Conservation (phyloP, 2,797 vertebrate genomes). For the Myioborus melanocephalus region DNA sequence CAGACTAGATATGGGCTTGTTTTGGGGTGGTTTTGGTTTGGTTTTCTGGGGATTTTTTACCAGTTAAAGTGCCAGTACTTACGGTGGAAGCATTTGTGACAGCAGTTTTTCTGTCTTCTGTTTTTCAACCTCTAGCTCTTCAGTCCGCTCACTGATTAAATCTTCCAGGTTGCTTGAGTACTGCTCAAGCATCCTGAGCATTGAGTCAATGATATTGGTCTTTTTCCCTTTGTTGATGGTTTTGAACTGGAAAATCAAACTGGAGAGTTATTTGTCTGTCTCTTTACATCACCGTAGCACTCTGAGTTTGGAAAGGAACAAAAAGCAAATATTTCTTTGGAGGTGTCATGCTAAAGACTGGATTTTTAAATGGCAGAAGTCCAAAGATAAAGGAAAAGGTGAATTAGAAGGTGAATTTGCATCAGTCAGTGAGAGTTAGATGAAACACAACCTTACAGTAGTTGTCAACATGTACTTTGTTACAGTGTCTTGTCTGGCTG, state of each 20-base stretch:
- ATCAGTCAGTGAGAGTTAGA: neutral
- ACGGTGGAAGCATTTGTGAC: constrained; percentile 90
- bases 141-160: constrained; percentile 86
- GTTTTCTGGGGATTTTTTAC: neutral
- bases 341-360: neutral
- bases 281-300: neutral
- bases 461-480: neutral
- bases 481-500: neutral
- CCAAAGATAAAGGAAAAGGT: neutral
- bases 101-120: constrained; percentile 92
- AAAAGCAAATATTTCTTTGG: neutral
- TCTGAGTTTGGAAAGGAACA: neutral
- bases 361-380: neutral
- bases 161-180: constrained; percentile 93
- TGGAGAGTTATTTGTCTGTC: neutral
- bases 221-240: constrained; percentile 91
- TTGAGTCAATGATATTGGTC: constrained; percentile 92
- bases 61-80: constrained; percentile 55
- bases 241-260: constrained; percentile 83
- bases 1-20: neutral
- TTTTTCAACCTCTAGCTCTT: constrained; percentile 91
- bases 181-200: constrained; percentile 91
- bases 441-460: neutral
- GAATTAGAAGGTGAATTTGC: neutral
- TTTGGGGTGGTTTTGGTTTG: neutral